These are phyloP conservation scores for Sitodiplosis mosellana DNA, from an alignment of 1,140 invertebrate species.

Conservation along the genomic window DNA sequence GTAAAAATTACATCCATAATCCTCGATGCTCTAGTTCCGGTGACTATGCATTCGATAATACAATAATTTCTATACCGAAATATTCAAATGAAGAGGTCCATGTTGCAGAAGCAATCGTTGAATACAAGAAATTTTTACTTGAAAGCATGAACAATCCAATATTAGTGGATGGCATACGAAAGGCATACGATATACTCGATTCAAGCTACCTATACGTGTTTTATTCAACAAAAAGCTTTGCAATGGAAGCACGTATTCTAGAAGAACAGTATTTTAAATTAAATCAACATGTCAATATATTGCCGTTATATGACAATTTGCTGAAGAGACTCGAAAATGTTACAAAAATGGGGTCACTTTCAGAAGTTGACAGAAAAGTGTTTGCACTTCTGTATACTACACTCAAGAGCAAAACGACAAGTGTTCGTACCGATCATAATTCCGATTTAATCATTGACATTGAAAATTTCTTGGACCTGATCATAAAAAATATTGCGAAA, in stretches of 20 bases:
- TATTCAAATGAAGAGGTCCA: not conserved
- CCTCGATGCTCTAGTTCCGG: no score
- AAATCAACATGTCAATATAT: not conserved
- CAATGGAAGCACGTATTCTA: not conserved
- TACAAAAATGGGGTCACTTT: not conserved
- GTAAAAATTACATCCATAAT: no score
- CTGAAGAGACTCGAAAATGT: not conserved
- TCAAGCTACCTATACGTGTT: not conserved
- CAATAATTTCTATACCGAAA: not conserved
- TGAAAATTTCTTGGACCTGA: not conserved
- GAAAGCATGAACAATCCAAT: not conserved
- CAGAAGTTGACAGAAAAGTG: not conserved
- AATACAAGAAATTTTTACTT: not conserved
- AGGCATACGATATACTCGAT: not conserved
- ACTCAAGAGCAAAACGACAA: not conserved
- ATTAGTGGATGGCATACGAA: not conserved
- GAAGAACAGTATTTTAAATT: not conserved
- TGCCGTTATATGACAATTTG: not conserved
- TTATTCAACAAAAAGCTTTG: not conserved
- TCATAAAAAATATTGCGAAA: not conserved
- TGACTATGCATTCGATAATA: no score
- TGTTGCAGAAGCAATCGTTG: not conserved
- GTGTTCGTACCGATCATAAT: not conserved
- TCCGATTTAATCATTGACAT: not conserved
- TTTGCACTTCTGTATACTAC: not conserved